Evolutionary conservation across 2,797 vertebrate species (phyloP).

Genomic region (Setipinna tenuifilis): DNA sequence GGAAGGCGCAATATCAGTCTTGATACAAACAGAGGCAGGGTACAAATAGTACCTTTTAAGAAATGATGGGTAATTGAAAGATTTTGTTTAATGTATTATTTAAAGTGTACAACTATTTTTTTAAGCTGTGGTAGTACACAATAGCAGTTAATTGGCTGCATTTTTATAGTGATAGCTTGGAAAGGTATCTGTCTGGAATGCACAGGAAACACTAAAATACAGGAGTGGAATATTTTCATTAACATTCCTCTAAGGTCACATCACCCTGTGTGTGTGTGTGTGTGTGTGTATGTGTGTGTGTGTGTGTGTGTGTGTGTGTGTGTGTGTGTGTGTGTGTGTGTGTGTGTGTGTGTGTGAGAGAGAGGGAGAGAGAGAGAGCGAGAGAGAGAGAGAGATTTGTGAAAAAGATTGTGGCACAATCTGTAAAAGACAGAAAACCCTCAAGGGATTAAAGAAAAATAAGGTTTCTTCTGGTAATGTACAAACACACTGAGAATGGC

Average conservation of each 20-base stretch:
- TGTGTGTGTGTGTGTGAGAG: constrained; percentile 15
- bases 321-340: constrained; percentile 29
- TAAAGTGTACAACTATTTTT: neutral
- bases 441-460: neutral
- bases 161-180: constrained; percentile 53
- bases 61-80: neutral
- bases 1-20: neutral
- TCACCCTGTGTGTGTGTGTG: constrained; percentile 37
- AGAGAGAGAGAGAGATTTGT: neutral
- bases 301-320: constrained; percentile 29
- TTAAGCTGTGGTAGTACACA: neutral
- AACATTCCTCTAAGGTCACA: constrained; percentile 46
- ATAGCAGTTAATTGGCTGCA: neutral
- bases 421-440: neutral
- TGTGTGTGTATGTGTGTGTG: constrained; percentile 26
- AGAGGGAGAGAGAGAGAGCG: neutral
- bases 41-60: neutral
- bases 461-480: neutral
- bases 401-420: neutral
- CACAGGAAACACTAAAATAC: constrained; percentile 68
- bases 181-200: constrained; percentile 56
- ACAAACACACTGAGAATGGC: constrained; percentile 39
- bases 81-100: neutral
- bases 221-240: constrained; percentile 61
- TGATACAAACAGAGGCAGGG: neutral